Evolutionary conservation across 2,888 invertebrate species (phyloP).

Genomic region (Ctenicera cuprea): DNA sequence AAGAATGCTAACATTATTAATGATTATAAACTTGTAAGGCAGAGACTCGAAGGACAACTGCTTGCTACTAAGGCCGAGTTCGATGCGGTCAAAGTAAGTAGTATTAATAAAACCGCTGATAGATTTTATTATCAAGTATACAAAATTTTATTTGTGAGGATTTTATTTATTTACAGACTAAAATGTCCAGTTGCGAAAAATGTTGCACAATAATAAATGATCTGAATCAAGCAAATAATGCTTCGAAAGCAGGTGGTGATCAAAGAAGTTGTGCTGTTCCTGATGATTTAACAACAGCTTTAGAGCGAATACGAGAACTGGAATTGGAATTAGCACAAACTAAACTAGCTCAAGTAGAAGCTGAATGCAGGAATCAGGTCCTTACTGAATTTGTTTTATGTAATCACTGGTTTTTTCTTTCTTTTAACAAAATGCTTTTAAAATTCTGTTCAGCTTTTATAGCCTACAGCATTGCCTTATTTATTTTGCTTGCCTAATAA

Average conservation of each 20-base stretch:
- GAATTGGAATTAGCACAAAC: conserved; percentile 98
- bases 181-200: conserved; percentile 75
- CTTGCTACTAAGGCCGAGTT: conserved; percentile 79
- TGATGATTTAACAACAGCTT: conserved; percentile 73
- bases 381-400: conserved; percentile 23
- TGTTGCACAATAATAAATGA: conserved; percentile 67
- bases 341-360: conserved; percentile 97
- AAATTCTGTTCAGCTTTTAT: too few relatives aligned
- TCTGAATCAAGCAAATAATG: conserved; percentile 47
- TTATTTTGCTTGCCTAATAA: too few relatives aligned
- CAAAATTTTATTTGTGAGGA: too few relatives aligned
- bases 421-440: too few relatives aligned
- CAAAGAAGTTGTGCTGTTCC: conserved; percentile 50
- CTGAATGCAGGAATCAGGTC: conserved; percentile 96
- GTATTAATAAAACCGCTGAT: neutral
- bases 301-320: conserved; percentile 87
- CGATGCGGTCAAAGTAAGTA: conserved; percentile 79
- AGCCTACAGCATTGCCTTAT: too few relatives aligned
- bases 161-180: conserved; percentile 70
- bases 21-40: conserved; percentile 95
- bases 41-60: conserved; percentile 88
- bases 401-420: too few relatives aligned
- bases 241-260: conserved; percentile 30
- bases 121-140: neutral
- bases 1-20: conserved; percentile 88